Evolutionary conservation across 2,888 invertebrate genomes (phyloP), one percentile per base, ranked within the genome.

Genomic region (Volucella bombylans): DNA sequence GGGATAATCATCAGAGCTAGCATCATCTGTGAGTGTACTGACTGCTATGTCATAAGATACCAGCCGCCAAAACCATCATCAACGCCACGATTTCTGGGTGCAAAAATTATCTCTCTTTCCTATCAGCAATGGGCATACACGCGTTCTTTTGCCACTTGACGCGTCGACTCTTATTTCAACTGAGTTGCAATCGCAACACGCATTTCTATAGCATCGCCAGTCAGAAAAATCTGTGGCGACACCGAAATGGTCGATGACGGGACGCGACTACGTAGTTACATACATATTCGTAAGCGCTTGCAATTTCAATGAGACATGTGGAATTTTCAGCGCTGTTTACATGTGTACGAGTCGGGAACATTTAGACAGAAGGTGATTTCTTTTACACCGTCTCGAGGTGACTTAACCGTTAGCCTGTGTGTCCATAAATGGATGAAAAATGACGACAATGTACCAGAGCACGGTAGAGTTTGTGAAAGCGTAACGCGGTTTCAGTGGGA

Each of bases 101-200:
- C 52, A 71, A 59, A 50, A 43, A 41, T 57, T 57, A 45, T 69
- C 50, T 54, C 18, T 61, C 3, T 50, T 41, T 59, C 43, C 61
- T 52, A 49, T 52, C 76, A 38, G 39, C 45, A 50, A 55, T 47
- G 64, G 57, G 43, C 71, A 65, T 52, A 76, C 78, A 79, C 78
- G 71, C 71, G 78, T 72, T 72, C 57, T 65, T 79, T 72, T 79
- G 77, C 77, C 68, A 68, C 68, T 77, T 77, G 62, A 15, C 62
- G 47, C 62, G 65, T 43, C 45, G 45, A n/a, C 67, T 67, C 6
- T 49, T 15, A 9, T 23, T 74, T 57, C 65, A 52, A 54, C 59
- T 68, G 31, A 31, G 6, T 31, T 31, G 31, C 6, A 6, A 31
- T 31, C 61, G 54, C 52, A 62, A 77, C 67, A 68, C 39, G 59